These are phyloP conservation scores for Liparis tanakae DNA, from an alignment of 2,797 vertebrate species.

Conservation along the genomic window DNA sequence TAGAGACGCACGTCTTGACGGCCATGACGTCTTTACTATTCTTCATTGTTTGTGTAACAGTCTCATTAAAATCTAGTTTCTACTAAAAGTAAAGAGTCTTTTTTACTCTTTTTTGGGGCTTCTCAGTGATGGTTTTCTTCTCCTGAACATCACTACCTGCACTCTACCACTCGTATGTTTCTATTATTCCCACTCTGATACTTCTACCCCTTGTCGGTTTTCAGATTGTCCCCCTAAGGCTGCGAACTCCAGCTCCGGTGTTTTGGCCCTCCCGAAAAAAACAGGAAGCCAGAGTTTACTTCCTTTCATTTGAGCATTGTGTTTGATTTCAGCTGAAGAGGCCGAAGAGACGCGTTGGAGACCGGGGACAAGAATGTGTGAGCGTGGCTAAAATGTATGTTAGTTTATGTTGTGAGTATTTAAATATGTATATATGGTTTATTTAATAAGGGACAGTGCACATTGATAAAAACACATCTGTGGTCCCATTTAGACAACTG, in stretches of 20 bases:
- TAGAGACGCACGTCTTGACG: slow-evolving; percentile 20
- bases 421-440: no score
- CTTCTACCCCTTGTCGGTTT: background rate
- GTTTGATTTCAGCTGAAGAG: slow-evolving; percentile 42
- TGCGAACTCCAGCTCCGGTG: slow-evolving; percentile 25
- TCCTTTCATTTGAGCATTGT: slow-evolving; percentile 68
- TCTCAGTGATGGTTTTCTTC: background rate
- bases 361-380: background rate
- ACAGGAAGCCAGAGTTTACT: slow-evolving; percentile 72
- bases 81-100: no score
- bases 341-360: slow-evolving; percentile 2
- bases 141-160: background rate
- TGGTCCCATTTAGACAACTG: background rate
- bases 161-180: background rate
- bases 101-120: no score
- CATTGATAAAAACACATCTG: no score
- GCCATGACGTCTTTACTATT: slow-evolving; percentile 39
- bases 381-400: background rate
- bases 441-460: no score
- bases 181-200: background rate
- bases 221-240: background rate
- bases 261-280: slow-evolving; percentile 27
- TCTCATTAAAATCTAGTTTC: background rate
- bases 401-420: background rate
- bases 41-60: slow-evolving; percentile 45